Conservation (phyloP, 1,140 invertebrate species). For the Heliconius melpomene region DNA sequence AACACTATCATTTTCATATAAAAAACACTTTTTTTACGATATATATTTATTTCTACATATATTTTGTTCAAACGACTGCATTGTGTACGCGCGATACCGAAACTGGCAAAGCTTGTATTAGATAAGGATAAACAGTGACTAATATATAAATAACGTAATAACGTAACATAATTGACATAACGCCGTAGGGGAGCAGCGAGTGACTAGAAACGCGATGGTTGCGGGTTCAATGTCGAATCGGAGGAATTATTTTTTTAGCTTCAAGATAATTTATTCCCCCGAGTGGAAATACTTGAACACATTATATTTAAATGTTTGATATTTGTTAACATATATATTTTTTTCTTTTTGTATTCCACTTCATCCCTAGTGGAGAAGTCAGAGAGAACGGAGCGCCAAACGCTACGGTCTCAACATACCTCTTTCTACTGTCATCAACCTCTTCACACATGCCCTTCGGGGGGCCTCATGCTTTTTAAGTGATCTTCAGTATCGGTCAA, state of each 20-base stretch:
- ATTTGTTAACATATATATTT: no score
- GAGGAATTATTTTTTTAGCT: background rate
- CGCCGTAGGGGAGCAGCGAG: background rate
- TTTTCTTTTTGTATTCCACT: no score
- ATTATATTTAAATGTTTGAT: no score
- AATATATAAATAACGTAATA: background rate
- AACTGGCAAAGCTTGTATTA: conserved; percentile 4
- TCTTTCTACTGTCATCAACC: no score
- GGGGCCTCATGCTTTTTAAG: no score
- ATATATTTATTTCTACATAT: background rate
- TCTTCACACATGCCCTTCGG: no score
- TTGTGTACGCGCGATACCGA: background rate
- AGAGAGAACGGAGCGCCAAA: no score
- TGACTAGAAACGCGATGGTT: background rate
- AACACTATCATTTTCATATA: background rate
- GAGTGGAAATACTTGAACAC: no score
- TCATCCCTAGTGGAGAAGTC: no score
- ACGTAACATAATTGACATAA: background rate
- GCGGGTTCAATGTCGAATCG: background rate
- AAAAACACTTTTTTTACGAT: background rate
- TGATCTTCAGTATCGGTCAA: no score
- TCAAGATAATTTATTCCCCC: no score
- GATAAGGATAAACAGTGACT: background rate
- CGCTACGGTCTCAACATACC: no score
- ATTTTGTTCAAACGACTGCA: background rate